phyloP scores from a whole-genome alignment of 2,888 invertebrate species.

The Trichogramma evanescens region DNA sequence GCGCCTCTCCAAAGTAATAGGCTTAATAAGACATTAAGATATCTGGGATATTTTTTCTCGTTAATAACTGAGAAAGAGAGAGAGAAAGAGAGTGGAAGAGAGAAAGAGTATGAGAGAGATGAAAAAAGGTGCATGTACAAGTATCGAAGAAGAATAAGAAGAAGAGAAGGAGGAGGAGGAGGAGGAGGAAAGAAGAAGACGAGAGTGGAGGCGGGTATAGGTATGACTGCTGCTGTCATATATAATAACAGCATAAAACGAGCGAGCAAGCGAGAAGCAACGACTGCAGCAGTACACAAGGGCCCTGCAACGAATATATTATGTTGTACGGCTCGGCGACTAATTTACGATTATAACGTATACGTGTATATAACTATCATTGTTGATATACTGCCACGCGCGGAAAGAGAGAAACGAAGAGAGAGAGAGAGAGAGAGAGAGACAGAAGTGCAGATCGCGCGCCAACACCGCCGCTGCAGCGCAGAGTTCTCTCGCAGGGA shows the following conservation, averaged over 20 bases:
- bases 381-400: slow-evolving; percentile 46
- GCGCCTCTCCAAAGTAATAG: slow-evolving; percentile 19
- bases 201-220: slow-evolving; percentile 30
- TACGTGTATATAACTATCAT: slow-evolving; percentile 47
- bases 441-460: slow-evolving; percentile 17
- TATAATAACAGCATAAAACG: slow-evolving; percentile 49
- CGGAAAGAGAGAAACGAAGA: background rate
- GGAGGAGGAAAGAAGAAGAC: slow-evolving; percentile 14
- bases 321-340: slow-evolving; percentile 47
- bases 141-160: slow-evolving; percentile 1
- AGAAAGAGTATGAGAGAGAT: slow-evolving; percentile 10
- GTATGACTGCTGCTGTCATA: slow-evolving; percentile 47
- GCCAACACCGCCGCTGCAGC: background rate
- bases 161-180: slow-evolving; percentile 3
- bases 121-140: slow-evolving; percentile 9
- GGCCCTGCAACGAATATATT: slow-evolving; percentile 42
- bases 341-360: slow-evolving; percentile 49
- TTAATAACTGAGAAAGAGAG: slow-evolving; percentile 18
- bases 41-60: slow-evolving; percentile 18
- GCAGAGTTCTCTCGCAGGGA: no score
- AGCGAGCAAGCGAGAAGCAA: slow-evolving; percentile 31
- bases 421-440: slow-evolving; percentile 25
- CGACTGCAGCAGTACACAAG: slow-evolving; percentile 26
- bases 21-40: slow-evolving; percentile 26
- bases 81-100: background rate